A percentile compares a stretch with the other conserved stretches of the same genome.
These are phyloP conservation scores for Poecilus cupreus DNA, from an alignment of 2,888 invertebrate species.

Conservation along the genomic window DNA sequence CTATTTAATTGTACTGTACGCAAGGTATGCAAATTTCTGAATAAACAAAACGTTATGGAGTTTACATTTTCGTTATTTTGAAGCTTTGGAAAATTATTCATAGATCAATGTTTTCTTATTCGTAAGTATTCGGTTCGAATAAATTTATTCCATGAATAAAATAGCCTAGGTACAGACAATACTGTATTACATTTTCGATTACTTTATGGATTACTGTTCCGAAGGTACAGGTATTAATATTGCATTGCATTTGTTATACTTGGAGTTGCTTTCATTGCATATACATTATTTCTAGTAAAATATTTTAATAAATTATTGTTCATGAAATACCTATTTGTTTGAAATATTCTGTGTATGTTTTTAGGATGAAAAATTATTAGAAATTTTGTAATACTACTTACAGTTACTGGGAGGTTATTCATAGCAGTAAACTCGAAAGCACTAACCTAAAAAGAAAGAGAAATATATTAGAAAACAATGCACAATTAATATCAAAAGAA, in stretches of 20 bases:
- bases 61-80: constrained; percentile 1
- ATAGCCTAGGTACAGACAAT: constrained; percentile 22
- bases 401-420: no score
- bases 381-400: no score
- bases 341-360: no score
- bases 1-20: not conserved
- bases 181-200: constrained; percentile 32
- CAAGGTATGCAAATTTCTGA: not conserved
- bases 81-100: constrained; percentile 26
- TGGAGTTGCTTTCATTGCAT: not conserved
- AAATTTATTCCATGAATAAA: constrained; percentile 45
- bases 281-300: no score
- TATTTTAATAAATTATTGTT: no score
- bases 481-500: no score
- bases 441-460: no score
- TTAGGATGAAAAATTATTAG: no score
- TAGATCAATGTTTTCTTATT: constrained; percentile 39
- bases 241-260: not conserved
- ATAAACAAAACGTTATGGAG: not conserved
- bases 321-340: no score
- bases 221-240: not conserved
- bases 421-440: no score
- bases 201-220: constrained; percentile 32
- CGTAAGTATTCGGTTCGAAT: constrained; percentile 31
- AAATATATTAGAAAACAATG: no score